Base-by-base conservation (phyloP, 2,797 vertebrate species). In the Phylloscopus collybita region DNA sequence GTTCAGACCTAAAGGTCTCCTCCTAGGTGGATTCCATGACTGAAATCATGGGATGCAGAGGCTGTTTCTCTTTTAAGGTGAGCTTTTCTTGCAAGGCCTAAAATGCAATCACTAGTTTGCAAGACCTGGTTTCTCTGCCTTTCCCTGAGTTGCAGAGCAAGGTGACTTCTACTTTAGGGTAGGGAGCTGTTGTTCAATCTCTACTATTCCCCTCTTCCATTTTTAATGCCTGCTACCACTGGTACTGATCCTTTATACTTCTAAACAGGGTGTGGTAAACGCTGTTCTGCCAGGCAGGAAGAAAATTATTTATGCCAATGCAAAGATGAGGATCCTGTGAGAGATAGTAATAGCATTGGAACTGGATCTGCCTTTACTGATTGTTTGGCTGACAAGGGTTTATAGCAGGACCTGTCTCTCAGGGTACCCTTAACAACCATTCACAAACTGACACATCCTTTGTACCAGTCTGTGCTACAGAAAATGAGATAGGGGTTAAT, bases 151-250 rank as follows among this genome's bases (percentile, higher is more conserved):
- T 64, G 19, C 49, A 84, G 26, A 65, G 47, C 38, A 42, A 80
- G 44, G 10, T 71, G 50, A 61, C 42, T 73, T 69, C 20, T 78
- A 13, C 36, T 86, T 69, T 42, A 69, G 23, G 11, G 4, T 57
- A 38, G 21, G n/a, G 61, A 84, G 20, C 29, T 71, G 23, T 56
- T 0, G 0, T 66, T 73, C n/a, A 45, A 5, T 29, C 29, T 76
- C 38, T 69, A 7, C 9, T 38, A 5, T 69, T 86, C 13, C 10
- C 13, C 34, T 13, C 26, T 50, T 91, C 49, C 30, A 6, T 64
- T 79, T 40, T 44, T 64, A 75, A 57, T 1, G 21, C 27, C 19
- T 69, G 19, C 27, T 91, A 7, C 12, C 40, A 19, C 20, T 13
- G 3, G 17, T 61, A 49, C 22, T 62, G n/a, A 42, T 78, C 14